Evolutionary conservation across 37 sponge, comb jelly and placozoan species (phyloP).

Genomic region (Halisarca cf. caerulea): DNA sequence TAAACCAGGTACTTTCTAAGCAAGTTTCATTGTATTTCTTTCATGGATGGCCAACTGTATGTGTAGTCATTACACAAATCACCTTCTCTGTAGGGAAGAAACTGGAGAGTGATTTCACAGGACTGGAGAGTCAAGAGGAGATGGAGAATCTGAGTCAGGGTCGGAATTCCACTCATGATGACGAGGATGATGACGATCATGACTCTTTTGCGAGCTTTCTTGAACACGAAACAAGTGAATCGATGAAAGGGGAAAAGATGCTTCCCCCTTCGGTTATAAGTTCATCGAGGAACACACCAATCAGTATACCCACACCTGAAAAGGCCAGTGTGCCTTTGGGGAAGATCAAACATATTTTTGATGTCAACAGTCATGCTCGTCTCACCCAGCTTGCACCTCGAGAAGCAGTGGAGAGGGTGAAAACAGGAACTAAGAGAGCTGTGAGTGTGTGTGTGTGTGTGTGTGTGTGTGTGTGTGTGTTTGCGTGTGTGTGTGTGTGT

Average conservation of each 20-base stretch:
- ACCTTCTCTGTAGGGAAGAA: neutral
- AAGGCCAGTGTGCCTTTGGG: neutral
- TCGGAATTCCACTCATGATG: conserved; percentile 8
- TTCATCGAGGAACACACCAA: neutral
- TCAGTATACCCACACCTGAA: neutral
- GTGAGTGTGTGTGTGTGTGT: conserved; percentile 36
- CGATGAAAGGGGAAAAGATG: neutral
- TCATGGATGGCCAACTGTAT: too few species aligned
- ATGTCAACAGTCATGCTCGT: neutral
- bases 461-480: conserved; percentile 23
- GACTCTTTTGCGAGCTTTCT: conserved; percentile 73
- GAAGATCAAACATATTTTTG: neutral
- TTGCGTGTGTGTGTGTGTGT: conserved; percentile 33
- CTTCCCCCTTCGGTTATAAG: neutral
- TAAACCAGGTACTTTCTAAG: too few species aligned
- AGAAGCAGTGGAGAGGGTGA: neutral
- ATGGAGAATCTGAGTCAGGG: conserved; percentile 24
- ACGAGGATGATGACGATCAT: conserved; percentile 42
- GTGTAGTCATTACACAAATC: too few species aligned
- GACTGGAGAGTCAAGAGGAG: conserved; percentile 20
- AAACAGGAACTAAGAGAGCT: conserved; percentile 12
- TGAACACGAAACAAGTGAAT: conserved; percentile 38
- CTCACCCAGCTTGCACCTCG: neutral
- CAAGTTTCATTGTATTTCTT: too few species aligned
- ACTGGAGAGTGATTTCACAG: neutral